Evolutionary conservation across 2,888 invertebrate genomes (phyloP).

Genomic region (Melipona beecheii): DNA sequence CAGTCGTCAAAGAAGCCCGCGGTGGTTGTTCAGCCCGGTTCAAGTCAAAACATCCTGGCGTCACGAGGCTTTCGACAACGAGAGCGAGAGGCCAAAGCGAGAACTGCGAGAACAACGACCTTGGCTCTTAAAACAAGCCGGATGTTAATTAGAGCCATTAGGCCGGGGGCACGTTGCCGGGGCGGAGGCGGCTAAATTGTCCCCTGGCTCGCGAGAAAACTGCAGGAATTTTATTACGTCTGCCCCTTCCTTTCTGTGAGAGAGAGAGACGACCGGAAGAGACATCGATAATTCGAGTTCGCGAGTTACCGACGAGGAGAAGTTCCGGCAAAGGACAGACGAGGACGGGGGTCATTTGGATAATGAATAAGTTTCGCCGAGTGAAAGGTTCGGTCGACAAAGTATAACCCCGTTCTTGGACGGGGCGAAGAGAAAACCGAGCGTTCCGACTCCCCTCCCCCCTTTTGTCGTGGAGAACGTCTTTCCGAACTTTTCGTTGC

Average conservation of each 20-base stretch:
- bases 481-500: no score
- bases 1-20: neutral
- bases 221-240: constrained; percentile 25
- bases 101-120: neutral
- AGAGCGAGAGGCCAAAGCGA: neutral
- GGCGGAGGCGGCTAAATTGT: constrained; percentile 6
- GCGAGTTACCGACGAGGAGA: neutral
- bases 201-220: neutral
- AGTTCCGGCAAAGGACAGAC: neutral
- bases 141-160: constrained; percentile 16
- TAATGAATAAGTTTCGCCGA: constrained; percentile 31
- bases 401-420: neutral
- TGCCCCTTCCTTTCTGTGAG: neutral
- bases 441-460: no score
- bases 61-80: neutral
- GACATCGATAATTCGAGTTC: constrained; percentile 22
- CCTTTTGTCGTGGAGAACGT: no score
- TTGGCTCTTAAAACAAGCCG: constrained; percentile 2
- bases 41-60: neutral
- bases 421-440: neutral
- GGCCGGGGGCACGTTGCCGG: neutral
- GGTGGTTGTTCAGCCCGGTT: neutral
- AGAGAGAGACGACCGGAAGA: neutral
- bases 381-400: neutral
- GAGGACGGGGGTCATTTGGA: neutral